Conservation (phyloP, 2,888 invertebrate species). For the Hypolimnas misippus region DNA sequence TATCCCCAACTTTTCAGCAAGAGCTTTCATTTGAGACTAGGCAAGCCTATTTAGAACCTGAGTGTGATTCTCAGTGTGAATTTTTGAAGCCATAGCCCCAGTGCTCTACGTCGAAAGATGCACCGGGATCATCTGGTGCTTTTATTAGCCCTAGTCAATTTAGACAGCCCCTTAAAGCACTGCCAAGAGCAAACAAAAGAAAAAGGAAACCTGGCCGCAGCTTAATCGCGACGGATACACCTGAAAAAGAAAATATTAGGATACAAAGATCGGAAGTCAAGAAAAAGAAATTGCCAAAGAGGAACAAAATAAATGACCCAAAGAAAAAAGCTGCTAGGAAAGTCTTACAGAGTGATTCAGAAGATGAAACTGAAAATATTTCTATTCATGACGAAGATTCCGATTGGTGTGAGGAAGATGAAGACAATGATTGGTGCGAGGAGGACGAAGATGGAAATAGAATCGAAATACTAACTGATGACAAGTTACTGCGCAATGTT, state of each 20-base stretch:
- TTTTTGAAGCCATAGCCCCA: not conserved
- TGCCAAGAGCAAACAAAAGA: conserved; percentile 22
- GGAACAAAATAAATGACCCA: conserved; percentile 6
- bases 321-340: conserved; percentile 11
- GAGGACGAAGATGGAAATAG: not conserved
- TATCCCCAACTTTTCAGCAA: too few species aligned
- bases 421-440: not conserved
- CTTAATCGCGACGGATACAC: conserved; percentile 39
- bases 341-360: conserved; percentile 15
- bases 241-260: conserved; percentile 28
- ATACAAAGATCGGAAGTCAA: conserved; percentile 3
- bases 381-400: not conserved
- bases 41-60: too few species aligned
- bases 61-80: too few species aligned
- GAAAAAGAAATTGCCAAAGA: not conserved
- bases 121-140: not conserved
- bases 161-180: conserved; percentile 33
- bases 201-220: conserved; percentile 35
- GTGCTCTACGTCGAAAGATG: not conserved
- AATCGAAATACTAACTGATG: not conserved
- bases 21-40: too few species aligned
- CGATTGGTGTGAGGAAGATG: not conserved
- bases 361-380: conserved; percentile 11
- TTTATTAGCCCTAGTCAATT: conserved; percentile 15
- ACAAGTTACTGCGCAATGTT: not conserved